A percentile compares a stretch with the other conserved stretches of the same genome.
phyloP scores from a whole-genome alignment of 2,113 vertebrate species.

The Poicephalus meyeri region DNA sequence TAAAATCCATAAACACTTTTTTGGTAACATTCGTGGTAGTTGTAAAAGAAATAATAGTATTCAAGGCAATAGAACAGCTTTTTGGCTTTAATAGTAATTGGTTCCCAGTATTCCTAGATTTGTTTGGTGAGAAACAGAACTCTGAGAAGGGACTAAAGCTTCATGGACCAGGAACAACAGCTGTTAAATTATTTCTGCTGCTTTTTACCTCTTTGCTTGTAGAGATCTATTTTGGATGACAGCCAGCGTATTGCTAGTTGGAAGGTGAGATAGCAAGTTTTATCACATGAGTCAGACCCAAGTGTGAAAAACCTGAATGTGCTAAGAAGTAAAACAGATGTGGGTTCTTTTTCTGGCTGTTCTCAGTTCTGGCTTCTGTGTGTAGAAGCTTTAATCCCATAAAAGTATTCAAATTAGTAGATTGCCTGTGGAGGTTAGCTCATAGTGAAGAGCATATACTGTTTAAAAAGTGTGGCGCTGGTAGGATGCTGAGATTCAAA shows the following conservation, averaged over 20 bases:
- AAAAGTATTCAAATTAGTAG: background rate
- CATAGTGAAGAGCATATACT: background rate
- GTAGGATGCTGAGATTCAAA: background rate
- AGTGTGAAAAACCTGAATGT: background rate
- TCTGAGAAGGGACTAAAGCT: background rate
- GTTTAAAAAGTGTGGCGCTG: background rate
- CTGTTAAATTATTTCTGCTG: constrained; percentile 11
- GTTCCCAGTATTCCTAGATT: background rate
- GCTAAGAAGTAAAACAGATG: background rate
- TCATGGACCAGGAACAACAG: background rate
- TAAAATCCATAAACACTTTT: background rate
- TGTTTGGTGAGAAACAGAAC: background rate
- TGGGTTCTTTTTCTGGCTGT: background rate
- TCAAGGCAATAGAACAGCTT: background rate
- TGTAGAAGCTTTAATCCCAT: background rate
- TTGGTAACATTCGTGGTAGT: background rate
- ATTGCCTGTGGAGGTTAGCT: background rate
- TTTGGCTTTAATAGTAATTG: background rate
- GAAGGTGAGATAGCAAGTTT: constrained; percentile 28
- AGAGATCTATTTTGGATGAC: background rate
- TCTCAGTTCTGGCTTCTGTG: constrained; percentile 6
- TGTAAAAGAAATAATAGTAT: background rate
- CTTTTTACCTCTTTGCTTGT: background rate
- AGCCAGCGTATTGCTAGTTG: background rate
- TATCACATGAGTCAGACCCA: background rate